Conservation (phyloP, 2,113 vertebrate species). For the Coptodon rendalli region DNA sequence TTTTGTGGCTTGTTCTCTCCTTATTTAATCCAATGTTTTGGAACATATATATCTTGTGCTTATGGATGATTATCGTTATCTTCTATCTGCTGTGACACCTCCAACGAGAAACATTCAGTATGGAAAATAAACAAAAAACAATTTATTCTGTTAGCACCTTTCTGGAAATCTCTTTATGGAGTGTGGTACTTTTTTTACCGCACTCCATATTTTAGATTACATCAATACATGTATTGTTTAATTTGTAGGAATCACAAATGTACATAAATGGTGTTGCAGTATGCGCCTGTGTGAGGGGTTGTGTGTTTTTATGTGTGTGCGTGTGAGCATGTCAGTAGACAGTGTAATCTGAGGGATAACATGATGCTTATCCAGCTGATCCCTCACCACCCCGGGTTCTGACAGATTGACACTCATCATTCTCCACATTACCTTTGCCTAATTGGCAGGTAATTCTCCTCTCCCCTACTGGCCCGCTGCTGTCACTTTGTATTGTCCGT, state of each 20-base stretch:
- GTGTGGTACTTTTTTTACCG: too few species aligned
- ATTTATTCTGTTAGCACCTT: neutral
- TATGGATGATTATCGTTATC: neutral
- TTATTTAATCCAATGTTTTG: neutral
- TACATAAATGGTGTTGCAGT: neutral
- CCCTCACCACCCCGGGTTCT: conserved; percentile 55
- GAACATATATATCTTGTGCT: neutral
- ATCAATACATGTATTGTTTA: neutral
- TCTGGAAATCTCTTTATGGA: neutral
- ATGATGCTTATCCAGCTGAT: conserved; percentile 62
- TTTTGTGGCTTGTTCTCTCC: neutral
- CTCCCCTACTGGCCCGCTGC: conserved; percentile 34
- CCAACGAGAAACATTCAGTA: neutral
- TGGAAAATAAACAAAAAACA: neutral
- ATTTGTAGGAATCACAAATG: neutral
- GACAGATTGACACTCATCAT: conserved; percentile 69
- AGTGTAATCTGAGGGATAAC: conserved; percentile 74
- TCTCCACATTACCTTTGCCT: conserved; percentile 64
- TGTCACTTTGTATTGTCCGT: conserved; percentile 38
- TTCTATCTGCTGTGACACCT: neutral
- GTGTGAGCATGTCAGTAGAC: conserved; percentile 42
- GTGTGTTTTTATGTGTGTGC: neutral
- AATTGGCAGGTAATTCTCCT: conserved; percentile 70
- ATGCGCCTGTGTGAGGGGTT: neutral
- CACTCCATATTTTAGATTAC: neutral